Evolutionary conservation across 2,113 vertebrate genomes (phyloP).

Genomic region (Bubo blakistoni): DNA sequence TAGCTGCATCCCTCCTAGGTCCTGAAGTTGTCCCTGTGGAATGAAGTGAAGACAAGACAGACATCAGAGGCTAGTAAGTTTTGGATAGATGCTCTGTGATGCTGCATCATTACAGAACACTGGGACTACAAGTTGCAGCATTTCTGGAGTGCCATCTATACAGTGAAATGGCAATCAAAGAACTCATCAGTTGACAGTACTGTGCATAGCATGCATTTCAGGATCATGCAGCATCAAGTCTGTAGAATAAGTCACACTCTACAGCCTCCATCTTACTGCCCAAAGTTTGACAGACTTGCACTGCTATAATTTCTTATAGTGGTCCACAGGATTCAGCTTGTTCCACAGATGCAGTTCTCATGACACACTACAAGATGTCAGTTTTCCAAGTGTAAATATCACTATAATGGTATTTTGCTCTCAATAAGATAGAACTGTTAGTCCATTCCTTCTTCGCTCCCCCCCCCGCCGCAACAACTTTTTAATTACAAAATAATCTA

Average conservation of each 20-base stretch:
- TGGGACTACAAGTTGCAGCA: background rate
- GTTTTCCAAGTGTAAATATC: background rate
- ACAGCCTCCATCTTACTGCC: background rate
- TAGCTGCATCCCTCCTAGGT: slow-evolving; percentile 72
- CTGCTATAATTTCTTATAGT: background rate
- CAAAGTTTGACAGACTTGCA: background rate
- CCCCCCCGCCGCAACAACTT: background rate
- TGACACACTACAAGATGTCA: background rate
- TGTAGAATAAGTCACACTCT: background rate
- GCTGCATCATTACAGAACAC: background rate
- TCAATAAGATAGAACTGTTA: background rate
- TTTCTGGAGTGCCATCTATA: background rate
- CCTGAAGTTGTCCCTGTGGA: slow-evolving; percentile 44
- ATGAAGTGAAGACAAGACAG: slow-evolving; percentile 32
- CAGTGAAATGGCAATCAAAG: background rate
- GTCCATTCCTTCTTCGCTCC: background rate
- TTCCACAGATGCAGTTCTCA: background rate
- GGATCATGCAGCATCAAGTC: background rate
- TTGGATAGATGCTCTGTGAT: background rate
- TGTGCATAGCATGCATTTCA: background rate
- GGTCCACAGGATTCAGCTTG: background rate
- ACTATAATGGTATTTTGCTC: background rate
- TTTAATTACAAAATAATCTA: background rate
- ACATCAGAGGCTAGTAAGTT: background rate
- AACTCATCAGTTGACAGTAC: background rate